Base-by-base conservation (phyloP, 2,888 invertebrate genomes). In the Mayetiola destructor region DNA sequence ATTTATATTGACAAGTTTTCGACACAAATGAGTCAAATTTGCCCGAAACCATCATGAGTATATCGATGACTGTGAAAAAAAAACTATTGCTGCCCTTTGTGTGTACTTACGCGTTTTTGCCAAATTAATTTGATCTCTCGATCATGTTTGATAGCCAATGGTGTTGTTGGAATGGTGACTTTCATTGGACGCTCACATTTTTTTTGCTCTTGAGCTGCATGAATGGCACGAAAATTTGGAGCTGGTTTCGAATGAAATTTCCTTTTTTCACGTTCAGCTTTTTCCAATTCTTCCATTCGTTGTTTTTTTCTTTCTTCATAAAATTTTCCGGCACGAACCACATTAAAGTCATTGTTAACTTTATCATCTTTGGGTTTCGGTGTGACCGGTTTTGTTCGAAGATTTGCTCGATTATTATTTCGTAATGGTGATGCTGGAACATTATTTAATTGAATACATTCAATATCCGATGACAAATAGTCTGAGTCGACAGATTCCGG, bases 151-250 rank as follows among this genome's bases (percentile, higher is more conserved):
- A 37, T 20, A 2, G 37, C 55, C 9, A n/a, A 23, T 27, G 55
- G 55, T 55, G 55, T 55, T 2, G 6, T 6, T 6, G 55, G 36
- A 3, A 12, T 1, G n/a, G 55, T 37, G 9, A 55, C 16, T 55
- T 55, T 55, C 1, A 2, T n/a, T n/a, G n/a, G n/a, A n/a, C n/a
- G 14, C 4, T 9, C 2, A 27, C 36, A 23, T 27, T n/a, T 16
- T 1, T 8, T 16, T 12, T 9, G 2, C 9, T 23, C 2, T 8
- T 1, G 4, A 18, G 37, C 37, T 16, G 12, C 21, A 37, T 55
- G 55, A 27, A 55, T 37, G n/a, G 27, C 6, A 21, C 6, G 5
- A 37, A 55, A 55, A 55, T 55, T 37, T 37, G 55, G 55, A 4
- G 27, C 55, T 16, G 37, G 37, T 16, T 55, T 36, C 10, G 55